Percentiles rank a stretch among this genome's conserved stretches.
Evolutionary conservation across 2,113 vertebrate genomes (phyloP).

Genomic region (Aviceda subcristata): DNA sequence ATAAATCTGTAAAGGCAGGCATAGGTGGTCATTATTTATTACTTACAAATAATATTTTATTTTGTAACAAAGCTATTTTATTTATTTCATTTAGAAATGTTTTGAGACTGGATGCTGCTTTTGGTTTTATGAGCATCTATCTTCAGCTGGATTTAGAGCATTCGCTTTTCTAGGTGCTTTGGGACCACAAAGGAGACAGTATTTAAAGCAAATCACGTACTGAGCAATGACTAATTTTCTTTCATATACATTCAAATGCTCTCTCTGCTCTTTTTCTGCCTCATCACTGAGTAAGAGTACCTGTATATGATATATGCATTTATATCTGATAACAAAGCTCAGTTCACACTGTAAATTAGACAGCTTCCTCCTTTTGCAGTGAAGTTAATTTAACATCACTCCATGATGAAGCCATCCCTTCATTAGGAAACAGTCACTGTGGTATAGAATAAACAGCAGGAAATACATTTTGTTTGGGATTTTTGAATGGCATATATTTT

Average conservation of each 20-base stretch:
- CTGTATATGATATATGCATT: background rate
- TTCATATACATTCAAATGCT: background rate
- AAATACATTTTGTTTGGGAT: background rate
- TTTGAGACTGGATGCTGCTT: background rate
- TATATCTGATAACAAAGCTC: background rate
- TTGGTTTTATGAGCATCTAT: background rate
- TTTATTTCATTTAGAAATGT: background rate
- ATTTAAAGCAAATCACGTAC: background rate
- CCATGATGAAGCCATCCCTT: background rate
- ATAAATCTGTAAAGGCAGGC: background rate
- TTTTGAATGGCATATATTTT: background rate
- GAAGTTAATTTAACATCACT: background rate
- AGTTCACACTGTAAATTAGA: background rate
- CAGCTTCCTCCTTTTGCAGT: background rate
- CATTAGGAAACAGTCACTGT: background rate
- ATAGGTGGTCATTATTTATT: background rate
- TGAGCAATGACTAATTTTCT: background rate
- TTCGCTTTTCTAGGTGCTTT: background rate
- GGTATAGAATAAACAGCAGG: background rate
- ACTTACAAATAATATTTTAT: background rate
- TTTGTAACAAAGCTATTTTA: background rate
- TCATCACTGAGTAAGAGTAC: background rate
- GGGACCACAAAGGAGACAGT: background rate
- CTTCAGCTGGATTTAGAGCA: background rate
- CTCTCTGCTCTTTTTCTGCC: background rate